Evolutionary conservation across 2,113 vertebrate species (phyloP).

Genomic region (Cyphomyrus plagiostoma): DNA sequence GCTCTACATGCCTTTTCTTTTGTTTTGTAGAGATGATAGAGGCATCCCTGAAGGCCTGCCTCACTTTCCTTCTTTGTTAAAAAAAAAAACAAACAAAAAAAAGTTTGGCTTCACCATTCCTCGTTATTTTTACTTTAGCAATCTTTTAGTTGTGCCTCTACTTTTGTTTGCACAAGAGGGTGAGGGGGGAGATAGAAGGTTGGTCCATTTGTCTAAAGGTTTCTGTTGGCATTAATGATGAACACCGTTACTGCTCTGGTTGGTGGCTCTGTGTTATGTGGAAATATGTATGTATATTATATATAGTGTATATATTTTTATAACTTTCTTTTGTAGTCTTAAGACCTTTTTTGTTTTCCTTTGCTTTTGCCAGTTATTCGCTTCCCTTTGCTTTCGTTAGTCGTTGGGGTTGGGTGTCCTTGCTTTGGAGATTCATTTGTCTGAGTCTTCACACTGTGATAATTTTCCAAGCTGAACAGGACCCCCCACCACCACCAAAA

Average conservation of each 20-base stretch:
- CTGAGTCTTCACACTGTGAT: constrained; percentile 1
- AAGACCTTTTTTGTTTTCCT: background rate
- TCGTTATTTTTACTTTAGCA: background rate
- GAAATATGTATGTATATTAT: background rate
- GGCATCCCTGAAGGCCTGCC: constrained; percentile 69
- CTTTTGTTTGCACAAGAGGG: constrained; percentile 23
- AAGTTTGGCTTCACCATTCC: background rate
- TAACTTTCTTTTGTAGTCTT: background rate
- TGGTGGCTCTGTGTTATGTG: background rate
- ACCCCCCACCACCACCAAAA: background rate
- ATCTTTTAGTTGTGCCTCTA: constrained; percentile 19
- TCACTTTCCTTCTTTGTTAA: constrained; percentile 53
- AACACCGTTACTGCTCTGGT: background rate
- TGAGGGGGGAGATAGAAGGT: background rate
- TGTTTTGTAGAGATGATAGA: constrained; percentile 55
- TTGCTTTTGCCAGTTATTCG: background rate
- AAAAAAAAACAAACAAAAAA: background rate
- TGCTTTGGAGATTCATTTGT: background rate
- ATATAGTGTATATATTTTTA: constrained; percentile 13
- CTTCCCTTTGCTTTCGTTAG: background rate
- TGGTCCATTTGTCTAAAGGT: background rate
- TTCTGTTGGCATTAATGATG: background rate
- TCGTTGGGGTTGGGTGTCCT: background rate
- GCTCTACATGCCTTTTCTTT: constrained; percentile 57
- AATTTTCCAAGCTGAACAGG: background rate